These are phyloP conservation scores for Percopsis omiscomaycus DNA, from an alignment of 2,797 vertebrate species.

Conservation along the genomic window DNA sequence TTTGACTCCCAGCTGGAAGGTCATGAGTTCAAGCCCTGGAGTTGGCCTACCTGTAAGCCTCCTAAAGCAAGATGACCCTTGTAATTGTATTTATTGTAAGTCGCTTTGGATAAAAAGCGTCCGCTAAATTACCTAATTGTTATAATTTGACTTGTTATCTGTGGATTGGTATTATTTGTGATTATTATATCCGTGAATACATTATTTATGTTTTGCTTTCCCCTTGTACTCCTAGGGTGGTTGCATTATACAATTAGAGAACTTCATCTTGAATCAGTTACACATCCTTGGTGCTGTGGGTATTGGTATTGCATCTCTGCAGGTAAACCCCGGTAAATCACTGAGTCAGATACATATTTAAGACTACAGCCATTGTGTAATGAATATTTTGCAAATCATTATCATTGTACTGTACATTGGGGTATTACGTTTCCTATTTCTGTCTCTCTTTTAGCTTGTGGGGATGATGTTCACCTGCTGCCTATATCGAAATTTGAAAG, in stretches of 20 bases:
- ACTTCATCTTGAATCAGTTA: conserved; percentile 89
- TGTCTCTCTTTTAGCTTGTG: conserved; percentile 80
- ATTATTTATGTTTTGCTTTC: not conserved
- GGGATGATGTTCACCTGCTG: conserved; percentile 98
- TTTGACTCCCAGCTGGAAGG: no score
- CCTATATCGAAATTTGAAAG: conserved; percentile 87
- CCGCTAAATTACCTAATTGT: no score
- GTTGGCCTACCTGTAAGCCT: no score
- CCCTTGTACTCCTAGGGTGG: conserved; percentile 80
- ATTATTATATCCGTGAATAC: no score
- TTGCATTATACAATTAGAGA: conserved; percentile 91
- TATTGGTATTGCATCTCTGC: conserved; percentile 90
- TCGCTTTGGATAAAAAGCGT: no score
- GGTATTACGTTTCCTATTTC: conserved; percentile 17
- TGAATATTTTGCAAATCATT: conserved; percentile 4
- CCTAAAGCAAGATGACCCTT: no score
- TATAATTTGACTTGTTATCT: no score
- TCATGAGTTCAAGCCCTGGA: no score
- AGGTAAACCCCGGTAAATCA: conserved; percentile 73
- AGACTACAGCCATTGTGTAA: conserved; percentile 10
- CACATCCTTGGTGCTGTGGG: conserved; percentile 88
- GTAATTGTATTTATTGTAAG: no score
- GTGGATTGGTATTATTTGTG: no score
- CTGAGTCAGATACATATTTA: conserved; percentile 1
- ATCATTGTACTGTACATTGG: not conserved